Percentiles rank a stretch among this genome's conserved stretches.
Conservation (phyloP, 2,888 invertebrate species). For the Cynaeus angustus region DNA sequence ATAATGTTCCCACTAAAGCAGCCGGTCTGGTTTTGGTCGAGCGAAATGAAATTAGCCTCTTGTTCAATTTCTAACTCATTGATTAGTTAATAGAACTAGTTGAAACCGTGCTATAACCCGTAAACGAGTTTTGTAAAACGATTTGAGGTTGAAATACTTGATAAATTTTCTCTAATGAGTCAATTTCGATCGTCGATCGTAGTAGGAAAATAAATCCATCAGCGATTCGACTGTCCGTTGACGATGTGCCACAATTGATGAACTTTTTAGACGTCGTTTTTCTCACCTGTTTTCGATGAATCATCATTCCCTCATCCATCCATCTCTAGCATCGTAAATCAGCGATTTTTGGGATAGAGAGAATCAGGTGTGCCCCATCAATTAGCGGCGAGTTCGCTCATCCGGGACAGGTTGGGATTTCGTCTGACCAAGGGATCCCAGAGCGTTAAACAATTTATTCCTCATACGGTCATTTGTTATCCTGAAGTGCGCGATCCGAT, state of each 20-base stretch:
- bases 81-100: conserved; percentile 11
- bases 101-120: conserved; percentile 5
- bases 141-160: conserved; percentile 23
- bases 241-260: conserved; percentile 9
- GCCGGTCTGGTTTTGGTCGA: neutral
- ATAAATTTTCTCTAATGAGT: conserved; percentile 24
- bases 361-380: conserved; percentile 49
- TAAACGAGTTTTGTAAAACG: conserved; percentile 27
- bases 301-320: conserved; percentile 18
- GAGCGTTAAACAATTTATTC: conserved; percentile 52
- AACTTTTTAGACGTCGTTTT: conserved; percentile 1
- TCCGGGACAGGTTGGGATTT: conserved; percentile 47
- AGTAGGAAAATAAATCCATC: neutral
- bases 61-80: conserved; percentile 18
- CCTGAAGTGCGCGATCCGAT: conserved; percentile 48
- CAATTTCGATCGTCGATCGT: neutral
- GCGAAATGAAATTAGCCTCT: conserved; percentile 17
- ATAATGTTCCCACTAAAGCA: neutral
- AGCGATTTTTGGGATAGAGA: conserved; percentile 12
- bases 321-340: conserved; percentile 27
- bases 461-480: conserved; percentile 52
- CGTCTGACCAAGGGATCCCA: conserved; percentile 46
- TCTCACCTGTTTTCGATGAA: conserved; percentile 14
- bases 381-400: conserved; percentile 41
- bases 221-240: neutral